Percentiles rank a stretch among this genome's conserved stretches.
Conservation (phyloP, 2,797 vertebrate species). For the Gobio occitaniae region DNA sequence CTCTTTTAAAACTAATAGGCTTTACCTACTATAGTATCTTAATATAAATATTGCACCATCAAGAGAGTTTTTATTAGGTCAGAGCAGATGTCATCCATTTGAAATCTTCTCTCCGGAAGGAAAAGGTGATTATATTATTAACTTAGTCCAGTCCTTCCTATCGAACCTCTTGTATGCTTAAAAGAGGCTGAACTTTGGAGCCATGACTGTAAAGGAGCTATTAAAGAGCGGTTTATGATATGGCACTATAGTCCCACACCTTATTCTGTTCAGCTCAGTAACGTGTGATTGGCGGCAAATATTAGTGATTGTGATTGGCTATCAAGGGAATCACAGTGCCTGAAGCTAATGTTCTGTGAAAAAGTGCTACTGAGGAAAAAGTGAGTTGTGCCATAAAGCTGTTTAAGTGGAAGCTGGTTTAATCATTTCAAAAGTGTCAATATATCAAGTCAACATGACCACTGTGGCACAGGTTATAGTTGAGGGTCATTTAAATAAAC, state of each 20-base stretch:
- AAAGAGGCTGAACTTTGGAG: conserved; percentile 51
- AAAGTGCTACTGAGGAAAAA: conserved; percentile 35
- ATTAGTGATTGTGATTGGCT: conserved; percentile 51
- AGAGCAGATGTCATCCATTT: neutral
- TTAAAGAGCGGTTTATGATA: conserved; percentile 51
- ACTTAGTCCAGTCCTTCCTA: conserved; percentile 1
- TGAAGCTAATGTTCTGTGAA: conserved; percentile 57
- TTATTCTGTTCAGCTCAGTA: conserved; percentile 34
- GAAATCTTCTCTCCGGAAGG: conserved; percentile 1
- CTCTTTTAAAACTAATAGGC: neutral
- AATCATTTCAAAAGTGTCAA: conserved; percentile 57
- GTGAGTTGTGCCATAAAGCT: conserved; percentile 42
- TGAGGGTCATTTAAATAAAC: neutral
- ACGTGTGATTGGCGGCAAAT: conserved; percentile 55
- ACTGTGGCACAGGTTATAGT: neutral
- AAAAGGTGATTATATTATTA: conserved; percentile 28
- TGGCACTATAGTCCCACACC: conserved; percentile 48
- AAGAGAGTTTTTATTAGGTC: conserved; percentile 11
- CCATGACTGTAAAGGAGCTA: conserved; percentile 31
- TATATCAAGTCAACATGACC: conserved; percentile 46
- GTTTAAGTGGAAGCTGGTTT: conserved; percentile 53
- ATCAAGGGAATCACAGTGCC: conserved; percentile 42
- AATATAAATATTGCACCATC: neutral
- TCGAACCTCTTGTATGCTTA: conserved; percentile 11
- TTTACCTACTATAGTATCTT: neutral